Evolutionary conservation across 2,797 vertebrate species (phyloP), one percentile per base, ranked within the genome.

Genomic region (Pelochelys cantorii): DNA sequence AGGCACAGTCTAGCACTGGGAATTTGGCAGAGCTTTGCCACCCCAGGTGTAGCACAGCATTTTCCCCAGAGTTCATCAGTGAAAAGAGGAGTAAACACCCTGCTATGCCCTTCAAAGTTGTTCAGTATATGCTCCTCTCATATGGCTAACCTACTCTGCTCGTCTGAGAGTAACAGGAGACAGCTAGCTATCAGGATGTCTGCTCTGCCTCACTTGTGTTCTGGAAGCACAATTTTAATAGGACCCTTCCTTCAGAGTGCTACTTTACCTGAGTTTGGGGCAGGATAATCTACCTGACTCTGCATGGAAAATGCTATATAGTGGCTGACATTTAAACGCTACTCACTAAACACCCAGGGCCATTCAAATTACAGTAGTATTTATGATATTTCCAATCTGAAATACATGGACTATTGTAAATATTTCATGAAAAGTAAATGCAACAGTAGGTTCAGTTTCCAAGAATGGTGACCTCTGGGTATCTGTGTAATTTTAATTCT

Each of bases 1-100:
- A n/a, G 31, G 62, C 31, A 60, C 29, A 65, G 31, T 65, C 29
- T 65, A 15, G 31, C 62, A 65, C 14, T 65, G 62, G 52, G 79
- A 17, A 13, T 55, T 15, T 2, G 57, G 37, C 56, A 91, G 20
- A 17, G 10, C 20, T 48, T 4, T 48, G 25, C 57, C 60, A 56
- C 1, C 0, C 0, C 48, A 7, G 48, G 59, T 34, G 68, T 25
- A 75, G 37, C 23, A 48, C n/a, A 25, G 13, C 42, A 25, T 37
- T 78, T 2, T 11, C 2, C 1, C 52, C 65, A 48, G 14, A 60
- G 78, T 1, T 0, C 6, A 78, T 20, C 17, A 23, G 11, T 31
- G 54, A 31, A 54, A 12, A 18, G 1, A 29, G 27, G 14, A 92
- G 48, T 22, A 62, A 18, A 75, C 22, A 81, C 84, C 18, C 11